Evolutionary conservation across 2,113 vertebrate genomes (phyloP), one percentile per base, ranked within the genome.

Genomic region (Otis tarda): DNA sequence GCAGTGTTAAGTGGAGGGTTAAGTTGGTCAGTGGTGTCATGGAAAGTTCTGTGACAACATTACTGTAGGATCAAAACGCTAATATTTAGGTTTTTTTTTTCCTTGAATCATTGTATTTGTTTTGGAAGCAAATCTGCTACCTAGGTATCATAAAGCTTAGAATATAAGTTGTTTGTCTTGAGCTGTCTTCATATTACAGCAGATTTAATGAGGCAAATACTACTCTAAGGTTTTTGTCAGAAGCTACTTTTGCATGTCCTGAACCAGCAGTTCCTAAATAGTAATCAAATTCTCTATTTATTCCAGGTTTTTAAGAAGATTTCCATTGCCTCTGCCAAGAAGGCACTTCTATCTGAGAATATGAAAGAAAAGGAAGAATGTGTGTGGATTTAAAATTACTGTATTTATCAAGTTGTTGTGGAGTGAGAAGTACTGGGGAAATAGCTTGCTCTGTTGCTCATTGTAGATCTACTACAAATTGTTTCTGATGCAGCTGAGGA

Each of bases 401-500:
- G 60, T 64, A 57, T 93, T 84, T 87, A 74, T 73, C 74, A 16
- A 93, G 53, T 84, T 97, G 49, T 82, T 96, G 82, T 91, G 88
- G 49, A 65, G 69, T 82, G 94, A 96, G 78, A 95, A 94, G 39
- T 75, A 60, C 68, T n/a, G 55, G 59, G 81, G 60, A 88, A 83
- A 43, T 61, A 90, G 50, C 30, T 94, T 88, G 75, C 73, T 84
- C 59, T 89, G 68, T 90, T 90, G 61, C 41, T 33, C 47, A 13
- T 39, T 79, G 53, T 47, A 93, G 74, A 79, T 90, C 75, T 95
- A 73, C 69, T 75, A 55, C 67, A 89, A 95, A 68, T 75, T 61
- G 79, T 78, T 92, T 97, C 98, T 97, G 95, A 98, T 98, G 98
- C 98, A 98, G 98, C 97, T 98, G 94, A 97, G 98, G 67, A 99